Conservation (phyloP, 2,888 invertebrate genomes). For the Troides aeacus region DNA sequence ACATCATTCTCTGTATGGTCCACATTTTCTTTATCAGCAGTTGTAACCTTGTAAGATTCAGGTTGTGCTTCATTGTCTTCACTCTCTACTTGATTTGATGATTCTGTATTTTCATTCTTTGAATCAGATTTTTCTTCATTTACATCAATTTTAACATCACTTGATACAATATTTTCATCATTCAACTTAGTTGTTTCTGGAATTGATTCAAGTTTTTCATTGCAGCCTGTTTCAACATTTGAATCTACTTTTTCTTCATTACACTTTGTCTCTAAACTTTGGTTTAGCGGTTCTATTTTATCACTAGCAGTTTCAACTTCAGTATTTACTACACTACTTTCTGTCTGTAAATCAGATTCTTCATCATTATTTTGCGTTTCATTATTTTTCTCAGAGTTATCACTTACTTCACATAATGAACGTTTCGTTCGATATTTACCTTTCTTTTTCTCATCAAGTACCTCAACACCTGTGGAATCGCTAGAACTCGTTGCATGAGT, state of each 20-base stretch:
- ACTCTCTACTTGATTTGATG: not conserved
- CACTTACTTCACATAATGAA: constrained; percentile 58
- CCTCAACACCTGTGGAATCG: constrained; percentile 68
- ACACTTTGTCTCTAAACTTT: constrained; percentile 15
- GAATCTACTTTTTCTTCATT: constrained; percentile 11
- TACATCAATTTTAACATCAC: not conserved
- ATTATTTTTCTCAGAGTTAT: constrained; percentile 55
- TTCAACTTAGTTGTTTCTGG: not conserved
- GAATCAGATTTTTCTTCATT: not conserved
- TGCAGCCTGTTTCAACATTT: constrained; percentile 6
- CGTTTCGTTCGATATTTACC: constrained; percentile 63
- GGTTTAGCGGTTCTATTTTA: constrained; percentile 31
- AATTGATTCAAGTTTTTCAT: constrained; percentile 1
- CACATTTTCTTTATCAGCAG: constrained; percentile 2
- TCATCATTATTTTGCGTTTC: constrained; percentile 54
- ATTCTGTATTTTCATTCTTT: constrained; percentile 2
- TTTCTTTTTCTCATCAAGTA: constrained; percentile 70
- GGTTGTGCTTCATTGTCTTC: not conserved
- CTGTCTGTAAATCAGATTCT: constrained; percentile 36
- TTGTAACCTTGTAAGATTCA: constrained; percentile 6
- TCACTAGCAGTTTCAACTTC: constrained; percentile 24
- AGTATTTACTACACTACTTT: constrained; percentile 34
- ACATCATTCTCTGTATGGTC: not conserved
- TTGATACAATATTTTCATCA: constrained; percentile 1
- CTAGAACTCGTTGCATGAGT: constrained; percentile 73